A percentile compares a stretch with the other conserved stretches of the same genome.
Conservation (phyloP, 2,113 vertebrate species). For the Rafetus swinhoei region DNA sequence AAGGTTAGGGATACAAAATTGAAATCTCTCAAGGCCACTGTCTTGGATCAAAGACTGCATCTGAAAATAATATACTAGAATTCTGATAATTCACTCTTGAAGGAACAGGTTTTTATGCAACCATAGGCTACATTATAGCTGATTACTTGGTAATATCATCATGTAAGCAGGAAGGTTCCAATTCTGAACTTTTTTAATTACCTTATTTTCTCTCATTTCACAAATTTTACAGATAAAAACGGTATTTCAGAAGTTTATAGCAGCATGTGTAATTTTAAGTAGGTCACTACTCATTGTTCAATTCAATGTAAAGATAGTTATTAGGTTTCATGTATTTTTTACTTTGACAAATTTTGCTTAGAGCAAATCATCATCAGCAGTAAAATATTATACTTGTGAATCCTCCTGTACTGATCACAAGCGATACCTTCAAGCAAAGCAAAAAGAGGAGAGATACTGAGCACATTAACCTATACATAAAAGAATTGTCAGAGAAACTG, state of each 20-base stretch:
- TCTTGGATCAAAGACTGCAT: constrained; percentile 70
- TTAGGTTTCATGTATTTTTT: background rate
- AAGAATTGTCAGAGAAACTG: background rate
- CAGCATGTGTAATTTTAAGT: background rate
- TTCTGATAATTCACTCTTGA: constrained; percentile 57
- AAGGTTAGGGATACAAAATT: constrained; percentile 65
- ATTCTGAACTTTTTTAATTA: constrained; percentile 46
- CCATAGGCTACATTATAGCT: constrained; percentile 27
- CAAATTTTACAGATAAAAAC: background rate
- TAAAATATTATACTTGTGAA: background rate
- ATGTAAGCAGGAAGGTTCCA: constrained; percentile 21
- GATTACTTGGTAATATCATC: constrained; percentile 31
- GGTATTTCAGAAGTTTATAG: background rate
- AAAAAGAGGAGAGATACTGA: background rate
- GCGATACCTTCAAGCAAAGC: background rate
- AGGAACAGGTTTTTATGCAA: constrained; percentile 54
- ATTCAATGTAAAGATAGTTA: background rate
- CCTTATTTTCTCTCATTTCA: constrained; percentile 36
- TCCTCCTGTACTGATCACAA: background rate
- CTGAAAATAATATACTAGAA: constrained; percentile 59
- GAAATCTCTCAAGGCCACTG: constrained; percentile 57
- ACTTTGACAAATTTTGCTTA: background rate
- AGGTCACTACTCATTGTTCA: background rate
- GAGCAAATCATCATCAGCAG: background rate
- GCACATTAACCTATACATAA: background rate